Evolutionary conservation across 2,888 invertebrate species (phyloP), one percentile per base, ranked within the genome.

Genomic region (Protophormia terraenovae): DNA sequence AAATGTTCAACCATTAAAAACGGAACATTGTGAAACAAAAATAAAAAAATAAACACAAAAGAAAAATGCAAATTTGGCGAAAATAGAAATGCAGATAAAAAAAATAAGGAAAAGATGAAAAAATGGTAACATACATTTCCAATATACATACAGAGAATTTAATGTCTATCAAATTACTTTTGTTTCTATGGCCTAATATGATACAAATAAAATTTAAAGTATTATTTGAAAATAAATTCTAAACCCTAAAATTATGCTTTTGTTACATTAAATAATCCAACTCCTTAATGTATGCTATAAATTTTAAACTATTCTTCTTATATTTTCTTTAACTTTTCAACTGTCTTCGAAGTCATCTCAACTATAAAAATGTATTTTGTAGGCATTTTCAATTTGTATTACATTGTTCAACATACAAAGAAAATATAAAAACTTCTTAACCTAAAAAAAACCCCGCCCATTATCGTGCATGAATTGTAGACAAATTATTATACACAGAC

Each of bases 11-110:
- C 78, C 67, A 78, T 66, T 64, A 79, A 66, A 78, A 78, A 78
- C 50, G 67, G 35, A 79, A 47, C 58, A 35, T 45, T 35, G 53
- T 67, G 62, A 58, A 35, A 77, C 55, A 8, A 29, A 32, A 47
- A 22, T 16, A 8, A 22, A 27, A n/a, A n/a, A 55, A 47, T 24
- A 45, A 67, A 58, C 22, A 22, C 24, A 32, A 3, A 71, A 72
- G 72, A 78, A 78, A 78, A 76, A 80, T 80, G 79, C 80, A 84
- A 84, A 84, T 84, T 80, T 66, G 47, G 75, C 83, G 12, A 53
- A 66, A 58, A 22, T 10, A 38, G 58, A 60, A 60, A 62, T 12
- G 45, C 45, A 24, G 47, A 69, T 58, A 35, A 72, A 71, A 76
- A 78, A 60, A 16, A n/a, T n/a, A 58, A 64, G 4, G 19, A 53